Percentiles rank a stretch among this genome's conserved stretches.
Evolutionary conservation across 2,113 vertebrate genomes (phyloP).

Genomic region (Butorides virescens): DNA sequence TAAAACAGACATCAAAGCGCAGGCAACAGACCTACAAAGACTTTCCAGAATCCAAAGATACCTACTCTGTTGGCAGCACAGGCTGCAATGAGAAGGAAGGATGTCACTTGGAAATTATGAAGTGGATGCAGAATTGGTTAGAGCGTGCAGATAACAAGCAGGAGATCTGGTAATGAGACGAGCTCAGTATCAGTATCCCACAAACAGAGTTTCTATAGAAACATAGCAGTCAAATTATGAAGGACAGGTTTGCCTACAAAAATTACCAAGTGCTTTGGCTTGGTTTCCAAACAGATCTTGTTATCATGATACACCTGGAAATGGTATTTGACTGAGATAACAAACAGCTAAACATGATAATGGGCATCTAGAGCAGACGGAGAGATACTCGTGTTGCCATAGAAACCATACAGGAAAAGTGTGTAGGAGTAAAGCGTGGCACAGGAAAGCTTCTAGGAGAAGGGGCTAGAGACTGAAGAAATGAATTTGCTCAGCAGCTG

Average conservation of each 20-base stretch:
- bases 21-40: not conserved
- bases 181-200: not conserved
- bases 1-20: not conserved
- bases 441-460: not conserved
- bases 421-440: constrained; percentile 31
- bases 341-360: constrained; percentile 7
- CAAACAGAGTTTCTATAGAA: not conserved
- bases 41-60: constrained; percentile 1
- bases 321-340: not conserved
- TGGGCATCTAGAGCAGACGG: constrained; percentile 24
- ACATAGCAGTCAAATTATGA: not conserved
- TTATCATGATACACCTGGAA: not conserved
- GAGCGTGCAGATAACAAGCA: not conserved
- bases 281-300: not conserved
- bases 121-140: not conserved
- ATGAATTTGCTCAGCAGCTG: not conserved
- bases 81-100: not conserved
- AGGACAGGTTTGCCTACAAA: not conserved
- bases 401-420: constrained; percentile 37
- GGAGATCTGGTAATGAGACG: not conserved
- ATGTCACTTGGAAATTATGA: not conserved
- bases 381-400: constrained; percentile 41
- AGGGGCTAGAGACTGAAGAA: not conserved
- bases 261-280: not conserved
- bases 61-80: not conserved